A percentile compares a stretch with the other conserved stretches of the same genome.
Conservation (phyloP, 2,888 invertebrate genomes). For the Tortricodes alternella region DNA sequence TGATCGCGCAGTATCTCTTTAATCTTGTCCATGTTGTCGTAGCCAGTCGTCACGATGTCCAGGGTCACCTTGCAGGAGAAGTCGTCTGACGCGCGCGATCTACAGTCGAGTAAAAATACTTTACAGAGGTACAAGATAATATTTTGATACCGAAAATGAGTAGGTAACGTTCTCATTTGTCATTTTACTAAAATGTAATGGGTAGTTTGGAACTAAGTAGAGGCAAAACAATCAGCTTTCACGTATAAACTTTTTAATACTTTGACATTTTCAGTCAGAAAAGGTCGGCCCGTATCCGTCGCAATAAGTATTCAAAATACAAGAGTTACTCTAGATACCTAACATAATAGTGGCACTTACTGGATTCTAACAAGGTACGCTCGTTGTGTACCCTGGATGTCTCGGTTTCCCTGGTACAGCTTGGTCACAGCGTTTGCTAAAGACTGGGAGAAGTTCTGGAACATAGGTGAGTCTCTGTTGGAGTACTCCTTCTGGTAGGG, state of each 20-base stretch:
- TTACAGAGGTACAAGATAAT: not conserved
- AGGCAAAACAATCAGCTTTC: no score
- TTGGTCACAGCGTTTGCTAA: slow-evolving; percentile 83
- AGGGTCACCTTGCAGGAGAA: slow-evolving; percentile 86
- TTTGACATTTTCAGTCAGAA: no score
- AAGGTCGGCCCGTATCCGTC: no score
- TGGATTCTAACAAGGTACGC: slow-evolving; percentile 86
- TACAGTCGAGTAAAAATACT: slow-evolving; percentile 49
- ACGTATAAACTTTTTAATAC: no score
- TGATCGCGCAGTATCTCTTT: slow-evolving; percentile 80
- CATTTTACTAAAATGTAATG: no score
- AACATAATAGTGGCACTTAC: no score
- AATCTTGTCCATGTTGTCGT: slow-evolving; percentile 78
- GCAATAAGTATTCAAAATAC: no score
- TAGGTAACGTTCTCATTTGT: no score
- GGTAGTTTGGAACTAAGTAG: no score
- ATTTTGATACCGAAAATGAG: not conserved
- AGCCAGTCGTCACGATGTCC: slow-evolving; percentile 85
- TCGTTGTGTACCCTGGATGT: slow-evolving; percentile 79
- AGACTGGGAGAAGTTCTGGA: slow-evolving; percentile 82
- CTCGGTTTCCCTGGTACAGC: slow-evolving; percentile 65
- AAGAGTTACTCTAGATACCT: no score
- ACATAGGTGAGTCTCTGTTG: slow-evolving; percentile 83
- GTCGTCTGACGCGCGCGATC: slow-evolving; percentile 79
- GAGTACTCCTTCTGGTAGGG: slow-evolving; percentile 82